phyloP scores from a whole-genome alignment of 1,140 invertebrate species.

The Drosophila mojavensis region DNA sequence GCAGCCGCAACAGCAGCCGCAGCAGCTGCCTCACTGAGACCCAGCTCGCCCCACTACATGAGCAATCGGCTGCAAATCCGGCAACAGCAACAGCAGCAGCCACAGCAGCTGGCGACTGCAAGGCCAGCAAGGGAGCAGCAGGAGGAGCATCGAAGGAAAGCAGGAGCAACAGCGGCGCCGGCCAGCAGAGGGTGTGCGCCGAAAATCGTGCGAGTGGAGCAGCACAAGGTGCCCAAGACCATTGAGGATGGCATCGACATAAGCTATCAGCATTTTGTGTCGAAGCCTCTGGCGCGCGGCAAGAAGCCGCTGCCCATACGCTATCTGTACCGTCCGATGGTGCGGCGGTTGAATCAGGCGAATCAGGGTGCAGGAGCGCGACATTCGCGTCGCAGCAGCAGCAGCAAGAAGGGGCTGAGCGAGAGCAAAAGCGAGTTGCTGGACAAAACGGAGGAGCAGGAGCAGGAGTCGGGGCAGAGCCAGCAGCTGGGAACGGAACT shows the following conservation, averaged over 20 bases:
- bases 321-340: slow-evolving; percentile 65
- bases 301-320: slow-evolving; percentile 52
- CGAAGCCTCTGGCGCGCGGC: slow-evolving; percentile 54
- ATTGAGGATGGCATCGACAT: slow-evolving; percentile 69
- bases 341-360: slow-evolving; percentile 42
- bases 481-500: background rate
- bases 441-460: background rate
- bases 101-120: no score
- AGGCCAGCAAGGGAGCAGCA: background rate
- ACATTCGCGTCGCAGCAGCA: slow-evolving; percentile 4
- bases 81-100: background rate
- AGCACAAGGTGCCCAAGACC: slow-evolving; percentile 63
- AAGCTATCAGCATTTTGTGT: slow-evolving; percentile 68
- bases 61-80: background rate
- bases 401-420: slow-evolving; percentile 17
- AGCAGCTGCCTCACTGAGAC: background rate
- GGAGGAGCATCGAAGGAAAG: background rate
- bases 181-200: background rate
- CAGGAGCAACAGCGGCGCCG: background rate
- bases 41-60: no score
- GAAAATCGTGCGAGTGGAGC: slow-evolving; percentile 46
- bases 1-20: background rate
- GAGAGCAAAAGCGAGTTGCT: background rate
- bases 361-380: background rate
- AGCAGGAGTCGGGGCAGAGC: background rate